Conservation (phyloP, 2,888 invertebrate genomes). For the Esperia sulphurella region DNA sequence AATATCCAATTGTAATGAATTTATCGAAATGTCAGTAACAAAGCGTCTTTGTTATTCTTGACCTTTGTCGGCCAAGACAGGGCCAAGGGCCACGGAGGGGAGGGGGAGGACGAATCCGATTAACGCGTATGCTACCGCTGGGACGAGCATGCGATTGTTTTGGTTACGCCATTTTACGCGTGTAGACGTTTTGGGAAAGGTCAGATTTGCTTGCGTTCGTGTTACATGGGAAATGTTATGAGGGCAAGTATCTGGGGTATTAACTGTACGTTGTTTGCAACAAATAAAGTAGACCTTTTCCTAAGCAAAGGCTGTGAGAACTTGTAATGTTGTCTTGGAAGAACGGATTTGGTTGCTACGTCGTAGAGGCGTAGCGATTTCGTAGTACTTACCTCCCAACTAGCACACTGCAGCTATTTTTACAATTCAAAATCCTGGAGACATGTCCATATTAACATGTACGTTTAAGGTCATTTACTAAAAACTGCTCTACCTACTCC, state of each 20-base stretch:
- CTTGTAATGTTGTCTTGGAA: too few species aligned
- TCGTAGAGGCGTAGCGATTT: background rate
- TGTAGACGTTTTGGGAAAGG: background rate
- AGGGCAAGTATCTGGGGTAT: background rate
- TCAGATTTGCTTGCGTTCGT: background rate
- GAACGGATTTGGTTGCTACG: too few species aligned
- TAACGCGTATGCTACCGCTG: constrained; percentile 19
- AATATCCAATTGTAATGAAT: constrained; percentile 4
- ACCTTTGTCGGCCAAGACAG: constrained; percentile 20
- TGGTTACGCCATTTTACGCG: constrained; percentile 4
- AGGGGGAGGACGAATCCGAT: constrained; percentile 21
- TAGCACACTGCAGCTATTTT: background rate
- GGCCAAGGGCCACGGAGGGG: constrained; percentile 14
- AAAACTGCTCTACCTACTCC: too few species aligned
- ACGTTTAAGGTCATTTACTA: too few species aligned
- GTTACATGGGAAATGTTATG: background rate
- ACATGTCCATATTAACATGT: too few species aligned
- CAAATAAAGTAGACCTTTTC: background rate
- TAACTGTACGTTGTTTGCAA: background rate
- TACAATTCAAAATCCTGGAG: too few species aligned
- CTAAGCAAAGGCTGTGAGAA: background rate
- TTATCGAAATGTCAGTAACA: constrained; percentile 27
- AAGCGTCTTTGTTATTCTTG: constrained; percentile 18
- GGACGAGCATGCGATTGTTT: constrained; percentile 5
- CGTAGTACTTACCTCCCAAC: background rate